Evolutionary conservation across 2,888 invertebrate species (phyloP).

Genomic region (Ypsolopha scabrella): DNA sequence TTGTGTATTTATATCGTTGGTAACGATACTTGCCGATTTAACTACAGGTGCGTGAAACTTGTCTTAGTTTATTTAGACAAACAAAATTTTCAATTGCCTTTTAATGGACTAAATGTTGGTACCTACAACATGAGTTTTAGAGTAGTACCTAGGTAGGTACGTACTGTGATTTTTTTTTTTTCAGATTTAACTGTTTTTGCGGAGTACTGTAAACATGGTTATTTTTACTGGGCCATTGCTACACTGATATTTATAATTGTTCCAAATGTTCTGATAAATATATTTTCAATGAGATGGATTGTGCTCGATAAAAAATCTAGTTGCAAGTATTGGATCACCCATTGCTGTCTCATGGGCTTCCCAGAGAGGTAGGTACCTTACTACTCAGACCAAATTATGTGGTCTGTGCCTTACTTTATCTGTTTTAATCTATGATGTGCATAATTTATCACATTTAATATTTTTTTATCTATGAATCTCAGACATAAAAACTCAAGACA

Average conservation of each 20-base stretch:
- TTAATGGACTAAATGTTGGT: no score
- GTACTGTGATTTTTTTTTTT: slow-evolving; percentile 19
- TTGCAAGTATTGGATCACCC: slow-evolving; percentile 64
- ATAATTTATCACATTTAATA: no score
- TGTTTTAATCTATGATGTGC: no score
- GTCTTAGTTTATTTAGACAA: background rate
- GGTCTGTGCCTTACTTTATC: no score
- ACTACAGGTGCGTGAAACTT: slow-evolving; percentile 57
- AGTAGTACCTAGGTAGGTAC: background rate
- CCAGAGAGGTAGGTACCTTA: slow-evolving; percentile 60
- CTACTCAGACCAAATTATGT: no score
- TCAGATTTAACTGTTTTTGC: slow-evolving; percentile 69
- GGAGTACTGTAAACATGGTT: slow-evolving; percentile 68
- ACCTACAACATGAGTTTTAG: no score
- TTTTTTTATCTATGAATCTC: no score
- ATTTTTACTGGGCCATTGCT: slow-evolving; percentile 65
- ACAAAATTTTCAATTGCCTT: no score
- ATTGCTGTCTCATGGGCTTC: slow-evolving; percentile 65
- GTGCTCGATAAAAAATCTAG: slow-evolving; percentile 54
- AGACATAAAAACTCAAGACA: no score
- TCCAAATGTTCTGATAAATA: slow-evolving; percentile 69
- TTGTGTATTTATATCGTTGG: slow-evolving; percentile 68
- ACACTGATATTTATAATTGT: slow-evolving; percentile 65
- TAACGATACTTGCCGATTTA: slow-evolving; percentile 69
- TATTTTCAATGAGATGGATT: slow-evolving; percentile 73